Conservation (phyloP, 1,140 invertebrate species). For the Aphis gossypii region DNA sequence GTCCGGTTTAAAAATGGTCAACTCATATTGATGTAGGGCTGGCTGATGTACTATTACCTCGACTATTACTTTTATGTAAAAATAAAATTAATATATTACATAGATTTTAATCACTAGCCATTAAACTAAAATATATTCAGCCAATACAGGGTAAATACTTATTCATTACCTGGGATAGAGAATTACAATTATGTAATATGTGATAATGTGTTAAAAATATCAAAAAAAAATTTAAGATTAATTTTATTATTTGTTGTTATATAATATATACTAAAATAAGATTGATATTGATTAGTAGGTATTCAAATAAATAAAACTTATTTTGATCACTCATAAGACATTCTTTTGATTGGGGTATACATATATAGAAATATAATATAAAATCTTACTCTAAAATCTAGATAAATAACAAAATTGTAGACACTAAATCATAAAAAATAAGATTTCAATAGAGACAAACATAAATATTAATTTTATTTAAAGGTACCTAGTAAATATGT, state of each 20-base stretch:
- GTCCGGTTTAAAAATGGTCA: neutral
- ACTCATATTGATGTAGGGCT: neutral
- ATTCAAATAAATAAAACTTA: neutral
- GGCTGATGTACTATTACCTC: too few species aligned
- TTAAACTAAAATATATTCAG: neutral
- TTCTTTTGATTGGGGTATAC: neutral
- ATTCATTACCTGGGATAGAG: neutral
- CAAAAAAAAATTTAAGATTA: neutral
- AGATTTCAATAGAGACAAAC: neutral
- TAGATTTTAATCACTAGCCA: neutral
- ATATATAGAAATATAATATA: too few species aligned
- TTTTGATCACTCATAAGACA: neutral
- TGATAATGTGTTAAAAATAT: neutral
- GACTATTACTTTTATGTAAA: neutral
- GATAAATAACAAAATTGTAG: neutral
- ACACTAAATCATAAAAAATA: neutral
- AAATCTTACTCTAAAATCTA: neutral
- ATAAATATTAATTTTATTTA: neutral
- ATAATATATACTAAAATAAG: neutral
- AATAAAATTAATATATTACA: neutral
- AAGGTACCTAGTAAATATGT: neutral
- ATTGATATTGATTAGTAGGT: neutral
- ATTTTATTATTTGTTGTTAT: neutral
- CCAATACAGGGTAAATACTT: neutral
- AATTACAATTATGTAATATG: neutral